Evolutionary conservation across 2,888 invertebrate species (phyloP), one percentile per base, ranked within the genome.

Genomic region (Iselma pallidipennis): DNA sequence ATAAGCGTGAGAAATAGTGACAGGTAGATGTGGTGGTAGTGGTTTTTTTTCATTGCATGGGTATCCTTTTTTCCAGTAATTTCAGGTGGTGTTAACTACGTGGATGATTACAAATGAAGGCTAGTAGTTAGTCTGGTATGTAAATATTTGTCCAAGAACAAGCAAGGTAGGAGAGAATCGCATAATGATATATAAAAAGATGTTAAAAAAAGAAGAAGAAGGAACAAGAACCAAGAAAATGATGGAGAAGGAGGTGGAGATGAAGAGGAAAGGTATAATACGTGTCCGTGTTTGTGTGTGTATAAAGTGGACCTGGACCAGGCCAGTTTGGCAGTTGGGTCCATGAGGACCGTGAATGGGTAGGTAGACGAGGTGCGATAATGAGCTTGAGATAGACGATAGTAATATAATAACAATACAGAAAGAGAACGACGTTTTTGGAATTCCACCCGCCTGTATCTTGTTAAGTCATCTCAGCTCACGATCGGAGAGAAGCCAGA

Each of bases 381-480:
- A 80, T 80, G 79, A 80, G 80, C 74, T 75, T 77, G 74, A 76
- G 65, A 74, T 72, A 70, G 63, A 42, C 66, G 61, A 70, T 63
- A 57, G 21, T 52, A 60, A 60, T 57, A 59, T 50, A 55, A 61
- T 58, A 57, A 55, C 54, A 61, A 48, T 70, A 59, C 48, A 62
- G 71, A 77, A 71, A 71, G 72, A 72, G 78, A 42, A 76, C 63
- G 67, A 73, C 73, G 66, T 69, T 75, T 42, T 74, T 74, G 78
- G 80, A 80, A 80, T 80, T 80, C 78, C 78, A 79, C 78, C 79
- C 78, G 78, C 77, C 73, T 64, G 78, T 80, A 80, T 80, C 80
- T 81, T 79, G 80, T 80, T 81, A 81, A 80, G 79, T 81, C 80
- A 81, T 80, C 80, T 79, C 76, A 75, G 67, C 78, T 77, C 77